Percentiles rank a stretch among this genome's conserved stretches.
phyloP scores from a whole-genome alignment of 2,113 vertebrate genomes.

The Gobiocypris rarus region DNA sequence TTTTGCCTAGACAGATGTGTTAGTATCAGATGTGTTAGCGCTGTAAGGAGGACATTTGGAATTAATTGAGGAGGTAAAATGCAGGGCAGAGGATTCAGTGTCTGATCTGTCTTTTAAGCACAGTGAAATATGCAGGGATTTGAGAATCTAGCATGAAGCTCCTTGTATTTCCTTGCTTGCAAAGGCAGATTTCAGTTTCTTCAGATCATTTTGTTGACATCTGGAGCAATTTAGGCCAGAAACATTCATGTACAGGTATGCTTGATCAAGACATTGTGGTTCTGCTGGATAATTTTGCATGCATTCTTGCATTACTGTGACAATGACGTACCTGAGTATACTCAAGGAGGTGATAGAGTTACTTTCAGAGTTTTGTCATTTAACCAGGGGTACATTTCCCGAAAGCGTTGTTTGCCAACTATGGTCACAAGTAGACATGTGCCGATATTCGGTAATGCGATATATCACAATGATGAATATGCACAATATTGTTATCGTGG shows the following conservation, averaged over 20 bases:
- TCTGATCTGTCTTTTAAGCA: constrained; percentile 15
- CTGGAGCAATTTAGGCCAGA: background rate
- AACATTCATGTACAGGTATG: background rate
- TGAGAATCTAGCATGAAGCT: background rate
- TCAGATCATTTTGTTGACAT: background rate
- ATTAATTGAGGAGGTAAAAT: constrained; percentile 3
- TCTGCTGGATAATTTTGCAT: background rate
- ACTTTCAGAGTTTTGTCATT: background rate
- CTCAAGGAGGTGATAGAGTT: background rate
- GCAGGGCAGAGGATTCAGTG: background rate
- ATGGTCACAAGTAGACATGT: no score
- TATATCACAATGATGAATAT: no score
- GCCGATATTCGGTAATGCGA: no score
- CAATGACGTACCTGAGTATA: background rate
- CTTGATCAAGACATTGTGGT: background rate
- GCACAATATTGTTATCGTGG: no score
- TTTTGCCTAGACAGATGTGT: constrained; percentile 31
- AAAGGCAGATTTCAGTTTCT: background rate
- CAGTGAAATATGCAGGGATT: background rate
- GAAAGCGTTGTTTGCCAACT: no score
- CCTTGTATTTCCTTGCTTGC: background rate
- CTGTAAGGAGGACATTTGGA: background rate
- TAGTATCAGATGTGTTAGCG: background rate
- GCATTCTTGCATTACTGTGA: background rate
- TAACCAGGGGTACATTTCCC: background rate